Percentiles rank a stretch among this genome's conserved stretches.
These are phyloP conservation scores for Halichoeres trimaculatus DNA, from an alignment of 2,113 vertebrate genomes.

Conservation along the genomic window DNA sequence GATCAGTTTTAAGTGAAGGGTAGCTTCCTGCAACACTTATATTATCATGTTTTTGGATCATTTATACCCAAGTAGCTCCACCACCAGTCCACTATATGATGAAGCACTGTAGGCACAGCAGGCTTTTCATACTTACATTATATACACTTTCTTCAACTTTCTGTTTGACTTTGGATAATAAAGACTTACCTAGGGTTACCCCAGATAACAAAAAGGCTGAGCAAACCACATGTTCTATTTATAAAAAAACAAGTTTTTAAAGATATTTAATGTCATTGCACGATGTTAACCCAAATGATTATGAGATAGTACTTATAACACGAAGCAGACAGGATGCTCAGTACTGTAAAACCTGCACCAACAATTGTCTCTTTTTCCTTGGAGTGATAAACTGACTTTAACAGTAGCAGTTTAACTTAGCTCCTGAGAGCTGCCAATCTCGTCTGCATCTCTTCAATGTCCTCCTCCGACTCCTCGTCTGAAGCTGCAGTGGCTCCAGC, in stretches of 20 bases:
- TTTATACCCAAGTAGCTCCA: conserved; percentile 35
- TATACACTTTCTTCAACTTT: conserved; percentile 65
- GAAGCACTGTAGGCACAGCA: conserved; percentile 72
- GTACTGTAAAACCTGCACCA: conserved; percentile 49
- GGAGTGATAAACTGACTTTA: conserved; percentile 28
- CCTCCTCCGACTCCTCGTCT: conserved; percentile 90
- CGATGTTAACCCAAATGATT: conserved; percentile 60
- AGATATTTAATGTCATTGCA: conserved; percentile 39
- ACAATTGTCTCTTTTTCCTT: conserved; percentile 54
- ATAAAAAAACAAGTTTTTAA: conserved; percentile 26
- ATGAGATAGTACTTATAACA: conserved; percentile 38
- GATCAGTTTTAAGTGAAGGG: conserved; percentile 22
- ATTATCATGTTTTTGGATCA: conserved; percentile 45
- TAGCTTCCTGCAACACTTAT: conserved; percentile 25
- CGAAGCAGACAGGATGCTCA: conserved; percentile 42
- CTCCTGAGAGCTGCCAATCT: conserved; percentile 93
- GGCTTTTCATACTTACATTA: conserved; percentile 73
- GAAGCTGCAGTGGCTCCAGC: conserved; percentile 85
- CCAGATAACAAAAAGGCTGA: conserved; percentile 41
- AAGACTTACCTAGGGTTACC: conserved; percentile 35
- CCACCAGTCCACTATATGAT: conserved; percentile 37
- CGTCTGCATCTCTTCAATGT: conserved; percentile 97
- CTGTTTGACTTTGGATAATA: conserved; percentile 73
- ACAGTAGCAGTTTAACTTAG: conserved; percentile 75
- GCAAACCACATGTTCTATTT: conserved; percentile 22